Evolutionary conservation across 35 echinoderm and acorn worm species (phyloP).

Genomic region (Chiridota heheva): DNA sequence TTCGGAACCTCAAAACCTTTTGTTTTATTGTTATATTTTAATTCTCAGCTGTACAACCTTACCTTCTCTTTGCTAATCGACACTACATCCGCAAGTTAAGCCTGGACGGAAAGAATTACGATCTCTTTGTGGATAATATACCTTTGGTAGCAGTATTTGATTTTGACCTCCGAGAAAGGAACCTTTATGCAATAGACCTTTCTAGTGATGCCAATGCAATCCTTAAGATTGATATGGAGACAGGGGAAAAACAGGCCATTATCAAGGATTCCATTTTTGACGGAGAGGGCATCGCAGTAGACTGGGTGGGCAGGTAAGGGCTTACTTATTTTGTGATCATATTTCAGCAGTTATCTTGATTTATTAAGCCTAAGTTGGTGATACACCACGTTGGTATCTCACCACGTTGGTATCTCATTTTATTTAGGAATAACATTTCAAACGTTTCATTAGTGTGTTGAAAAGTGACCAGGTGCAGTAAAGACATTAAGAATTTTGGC

Average conservation of each 20-base stretch:
- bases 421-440: too few relatives aligned
- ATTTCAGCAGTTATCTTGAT: neutral
- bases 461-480: too few relatives aligned
- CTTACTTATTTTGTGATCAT: neutral
- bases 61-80: conserved; percentile 51
- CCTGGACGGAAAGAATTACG: conserved; percentile 1
- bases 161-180: conserved; percentile 46
- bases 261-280: neutral
- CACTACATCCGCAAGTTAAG: conserved; percentile 50
- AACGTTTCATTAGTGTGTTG: too few relatives aligned
- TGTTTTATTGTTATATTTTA: too few relatives aligned
- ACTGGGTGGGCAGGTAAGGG: conserved; percentile 64
- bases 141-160: conserved; percentile 41
- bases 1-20: too few relatives aligned
- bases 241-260: conserved; percentile 10
- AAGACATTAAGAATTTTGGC: too few relatives aligned
- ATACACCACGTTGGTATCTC: too few relatives aligned
- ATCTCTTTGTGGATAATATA: conserved; percentile 23
- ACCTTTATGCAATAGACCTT: conserved; percentile 26
- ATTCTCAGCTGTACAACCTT: conserved; percentile 27
- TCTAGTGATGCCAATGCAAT: conserved; percentile 25
- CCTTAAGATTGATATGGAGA: conserved; percentile 26
- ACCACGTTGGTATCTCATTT: too few relatives aligned
- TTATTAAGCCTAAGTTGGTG: neutral
- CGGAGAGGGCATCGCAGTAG: conserved; percentile 42